phyloP scores from a whole-genome alignment of 2,797 vertebrate genomes.

The Tiaroga cobitis region DNA sequence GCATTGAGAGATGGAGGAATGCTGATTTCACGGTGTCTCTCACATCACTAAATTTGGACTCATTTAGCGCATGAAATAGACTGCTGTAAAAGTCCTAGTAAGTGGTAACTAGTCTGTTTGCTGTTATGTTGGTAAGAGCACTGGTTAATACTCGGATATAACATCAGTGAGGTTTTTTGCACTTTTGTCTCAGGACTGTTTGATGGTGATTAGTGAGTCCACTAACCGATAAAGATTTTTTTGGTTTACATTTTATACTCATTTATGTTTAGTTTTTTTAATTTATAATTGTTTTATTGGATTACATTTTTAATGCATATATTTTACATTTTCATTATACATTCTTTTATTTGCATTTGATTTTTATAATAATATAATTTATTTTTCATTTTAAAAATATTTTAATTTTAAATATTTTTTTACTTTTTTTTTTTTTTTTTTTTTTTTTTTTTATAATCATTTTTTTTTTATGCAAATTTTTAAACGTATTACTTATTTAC shows the following conservation, averaged over 20 bases:
- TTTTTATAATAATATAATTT: not conserved
- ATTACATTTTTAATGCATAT: not conserved
- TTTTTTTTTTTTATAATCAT: not conserved
- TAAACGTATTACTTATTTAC: not conserved
- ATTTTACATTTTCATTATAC: not conserved
- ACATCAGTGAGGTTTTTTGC: not conserved
- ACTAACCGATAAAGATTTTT: not conserved
- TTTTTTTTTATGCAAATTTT: not conserved
- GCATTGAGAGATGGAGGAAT: slow-evolving; percentile 41
- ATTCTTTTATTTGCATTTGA: not conserved
- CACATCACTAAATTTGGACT: slow-evolving; percentile 8
- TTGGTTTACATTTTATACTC: not conserved
- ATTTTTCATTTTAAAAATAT: no score
- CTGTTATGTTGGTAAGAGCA: not conserved
- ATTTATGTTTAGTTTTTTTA: no score
- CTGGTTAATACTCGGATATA: not conserved
- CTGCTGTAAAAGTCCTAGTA: slow-evolving; percentile 4
- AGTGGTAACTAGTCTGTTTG: not conserved
- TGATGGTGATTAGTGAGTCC: not conserved
- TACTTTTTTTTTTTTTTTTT: not conserved
- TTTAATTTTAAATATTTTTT: not conserved
- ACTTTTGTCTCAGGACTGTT: not conserved
- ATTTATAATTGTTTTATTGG: not conserved
- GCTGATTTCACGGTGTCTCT: slow-evolving; percentile 36
- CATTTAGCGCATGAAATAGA: slow-evolving; percentile 4